Percentiles rank a stretch among this genome's conserved stretches.
These are phyloP conservation scores for Plodia interpunctella DNA, from an alignment of 1,140 invertebrate species.

Conservation along the genomic window DNA sequence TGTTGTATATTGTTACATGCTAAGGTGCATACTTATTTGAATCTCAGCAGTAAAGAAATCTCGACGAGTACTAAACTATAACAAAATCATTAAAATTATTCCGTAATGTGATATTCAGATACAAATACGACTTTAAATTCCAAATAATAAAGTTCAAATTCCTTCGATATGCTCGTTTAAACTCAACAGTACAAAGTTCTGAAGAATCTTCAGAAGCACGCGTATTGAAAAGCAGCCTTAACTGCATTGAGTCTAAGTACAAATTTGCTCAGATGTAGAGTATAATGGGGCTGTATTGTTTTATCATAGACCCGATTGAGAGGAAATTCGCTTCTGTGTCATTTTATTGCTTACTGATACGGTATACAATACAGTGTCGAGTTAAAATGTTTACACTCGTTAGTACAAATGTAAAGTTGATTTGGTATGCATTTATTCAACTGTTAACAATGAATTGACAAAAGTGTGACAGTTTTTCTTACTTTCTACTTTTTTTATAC, in stretches of 20 bases:
- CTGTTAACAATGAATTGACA: neutral
- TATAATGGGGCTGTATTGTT: constrained; percentile 2
- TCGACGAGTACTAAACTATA: neutral
- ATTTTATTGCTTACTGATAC: constrained; percentile 6
- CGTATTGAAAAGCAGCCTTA: neutral
- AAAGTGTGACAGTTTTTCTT: neutral
- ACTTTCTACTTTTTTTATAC: too few species aligned
- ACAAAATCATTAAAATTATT: neutral
- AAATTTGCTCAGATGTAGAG: neutral
- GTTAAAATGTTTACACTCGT: neutral
- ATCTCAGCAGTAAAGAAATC: neutral
- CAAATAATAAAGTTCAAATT: neutral
- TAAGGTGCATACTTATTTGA: too few species aligned
- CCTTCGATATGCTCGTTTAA: neutral
- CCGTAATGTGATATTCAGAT: neutral
- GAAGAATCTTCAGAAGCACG: neutral
- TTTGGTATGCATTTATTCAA: neutral
- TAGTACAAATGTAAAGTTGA: neutral
- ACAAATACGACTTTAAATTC: neutral
- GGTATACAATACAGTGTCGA: neutral
- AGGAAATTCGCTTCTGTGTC: constrained; percentile 1
- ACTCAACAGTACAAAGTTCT: neutral
- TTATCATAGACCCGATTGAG: constrained; percentile 6
- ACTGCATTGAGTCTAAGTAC: neutral
- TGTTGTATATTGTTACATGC: too few species aligned